phyloP scores from a whole-genome alignment of 2,797 vertebrate genomes.

The Carduelis carduelis region DNA sequence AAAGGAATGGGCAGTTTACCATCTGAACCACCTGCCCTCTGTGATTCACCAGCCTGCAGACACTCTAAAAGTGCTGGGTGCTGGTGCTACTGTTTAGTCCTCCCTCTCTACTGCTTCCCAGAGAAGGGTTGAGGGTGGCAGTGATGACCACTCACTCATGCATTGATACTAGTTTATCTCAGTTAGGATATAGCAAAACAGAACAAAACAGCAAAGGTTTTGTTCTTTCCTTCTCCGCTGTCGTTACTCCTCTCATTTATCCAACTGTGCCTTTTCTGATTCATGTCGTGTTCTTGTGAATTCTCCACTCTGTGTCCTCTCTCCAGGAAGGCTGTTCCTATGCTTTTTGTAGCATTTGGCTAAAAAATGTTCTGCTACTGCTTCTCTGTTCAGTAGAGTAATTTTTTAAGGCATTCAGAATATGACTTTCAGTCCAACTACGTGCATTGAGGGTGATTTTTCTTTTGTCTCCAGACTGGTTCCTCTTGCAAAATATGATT shows the following conservation, averaged over 20 bases:
- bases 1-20: background rate
- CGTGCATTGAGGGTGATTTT: background rate
- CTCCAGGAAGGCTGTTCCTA: background rate
- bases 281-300: background rate
- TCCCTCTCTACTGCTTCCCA: background rate
- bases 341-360: background rate
- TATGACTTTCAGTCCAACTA: background rate
- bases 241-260: background rate
- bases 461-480: background rate
- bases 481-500: background rate
- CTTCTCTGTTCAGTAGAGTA: background rate
- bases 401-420: background rate
- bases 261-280: background rate
- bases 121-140: background rate
- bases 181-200: background rate
- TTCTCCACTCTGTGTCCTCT: background rate
- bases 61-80: background rate
- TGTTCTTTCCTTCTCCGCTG: background rate
- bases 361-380: background rate
- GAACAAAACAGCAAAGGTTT: background rate
- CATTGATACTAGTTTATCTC: background rate
- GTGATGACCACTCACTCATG: background rate
- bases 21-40: background rate
- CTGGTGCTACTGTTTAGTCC: background rate
- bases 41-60: background rate